Conservation (phyloP, 2,113 vertebrate genomes). For the Piprites chloris region DNA sequence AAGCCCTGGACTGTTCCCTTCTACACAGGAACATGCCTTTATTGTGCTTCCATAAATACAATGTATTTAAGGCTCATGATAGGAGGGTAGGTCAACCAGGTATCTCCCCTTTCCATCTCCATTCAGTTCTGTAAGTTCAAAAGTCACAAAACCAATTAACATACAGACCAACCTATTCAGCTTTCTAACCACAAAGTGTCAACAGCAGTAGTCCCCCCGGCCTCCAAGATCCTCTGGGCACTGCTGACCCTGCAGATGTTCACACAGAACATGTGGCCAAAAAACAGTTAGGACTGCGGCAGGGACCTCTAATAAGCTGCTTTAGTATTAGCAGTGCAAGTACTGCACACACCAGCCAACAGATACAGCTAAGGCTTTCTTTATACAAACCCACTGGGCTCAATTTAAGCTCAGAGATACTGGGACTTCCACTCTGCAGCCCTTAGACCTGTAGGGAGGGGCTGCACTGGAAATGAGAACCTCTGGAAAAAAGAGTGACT, state of each 20-base stretch:
- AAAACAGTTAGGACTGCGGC: background rate
- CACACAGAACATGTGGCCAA: accelerated
- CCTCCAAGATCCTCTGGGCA: background rate
- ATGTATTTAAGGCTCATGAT: background rate
- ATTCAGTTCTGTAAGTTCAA: background rate
- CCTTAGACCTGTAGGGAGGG: background rate
- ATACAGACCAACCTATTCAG: background rate
- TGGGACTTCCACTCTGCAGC: background rate
- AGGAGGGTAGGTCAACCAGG: background rate
- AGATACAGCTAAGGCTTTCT: background rate
- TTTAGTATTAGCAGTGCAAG: background rate
- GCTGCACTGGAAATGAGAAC: background rate
- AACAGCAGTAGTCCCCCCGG: background rate
- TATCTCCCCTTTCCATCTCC: background rate
- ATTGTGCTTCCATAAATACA: background rate
- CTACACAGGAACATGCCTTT: background rate
- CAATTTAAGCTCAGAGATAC: background rate
- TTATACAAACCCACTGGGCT: background rate
- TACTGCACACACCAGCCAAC: background rate
- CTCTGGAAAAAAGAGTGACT: background rate
- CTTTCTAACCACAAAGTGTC: background rate
- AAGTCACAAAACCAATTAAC: background rate
- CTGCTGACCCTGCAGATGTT: background rate
- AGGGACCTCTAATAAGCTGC: background rate
- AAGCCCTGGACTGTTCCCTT: background rate